Evolutionary conservation across 2,113 vertebrate genomes (phyloP), one percentile per base, ranked within the genome.

Genomic region (Colinus virginianus): DNA sequence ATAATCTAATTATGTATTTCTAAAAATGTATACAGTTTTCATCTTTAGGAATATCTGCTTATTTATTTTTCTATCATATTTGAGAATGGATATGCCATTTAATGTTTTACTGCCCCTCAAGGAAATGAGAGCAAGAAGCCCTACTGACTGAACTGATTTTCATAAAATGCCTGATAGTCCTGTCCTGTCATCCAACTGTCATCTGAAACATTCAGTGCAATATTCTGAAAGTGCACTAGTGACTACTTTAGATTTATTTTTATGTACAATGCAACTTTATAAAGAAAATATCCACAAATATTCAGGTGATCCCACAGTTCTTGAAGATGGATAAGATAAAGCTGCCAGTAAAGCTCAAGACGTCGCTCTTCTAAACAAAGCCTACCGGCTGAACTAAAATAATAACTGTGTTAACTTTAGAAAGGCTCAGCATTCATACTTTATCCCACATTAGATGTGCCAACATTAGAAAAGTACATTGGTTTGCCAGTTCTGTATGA

Each of bases 391-490:
- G 77, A 90, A 89, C 91, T 90, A 78, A 93, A 96, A 96, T 51
- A 96, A 89, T 79, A 93, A 87, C 61, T 84, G 34, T 59, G 55
- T 55, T 92, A 93, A 93, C 91, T 97, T 87, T 32, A 87, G 63
- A 67, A 85, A 94, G 64, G 76, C 64, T 43, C 46, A 68, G 88
- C 69, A 93, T 94, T 96, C 78, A 56, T 49, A 91, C 58, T 91
- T 96, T 70, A 95, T 78, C 81, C 62, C 4, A 86, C 81, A 46
- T 93, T 77, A 95, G 94, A 92, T 51, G 46, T 3, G 11, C 58
- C 56, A 51, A 90, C 85, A 87, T 69, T 78, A 94, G 94, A 78
- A 85, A 94, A 97, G 92, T 91, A 64, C 95, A 96, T 96, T 97
- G 96, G 70, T 86, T 70, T 96, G 85, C 76, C 67, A 90, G 87